Evolutionary conservation across 2,113 vertebrate genomes (phyloP).

Genomic region (Rhinopomastus cyanomelas): DNA sequence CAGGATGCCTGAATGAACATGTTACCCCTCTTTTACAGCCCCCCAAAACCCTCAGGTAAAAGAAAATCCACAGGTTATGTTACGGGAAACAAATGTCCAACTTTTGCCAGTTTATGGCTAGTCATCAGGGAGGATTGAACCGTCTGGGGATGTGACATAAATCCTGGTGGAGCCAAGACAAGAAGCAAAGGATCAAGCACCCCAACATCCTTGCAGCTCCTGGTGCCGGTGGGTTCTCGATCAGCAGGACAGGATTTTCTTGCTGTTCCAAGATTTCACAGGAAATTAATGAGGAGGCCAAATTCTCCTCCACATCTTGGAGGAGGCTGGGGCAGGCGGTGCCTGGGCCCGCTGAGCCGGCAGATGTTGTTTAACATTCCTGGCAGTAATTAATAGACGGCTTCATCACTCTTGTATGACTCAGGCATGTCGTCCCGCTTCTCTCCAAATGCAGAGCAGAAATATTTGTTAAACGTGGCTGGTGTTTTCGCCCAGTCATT

Average conservation of each 20-base stretch:
- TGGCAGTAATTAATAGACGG: slow-evolving; percentile 60
- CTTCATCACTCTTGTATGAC: slow-evolving; percentile 61
- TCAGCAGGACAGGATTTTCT: not conserved
- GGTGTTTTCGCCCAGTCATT: not conserved
- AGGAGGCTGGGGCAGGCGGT: slow-evolving; percentile 1
- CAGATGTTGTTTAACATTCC: slow-evolving; percentile 69
- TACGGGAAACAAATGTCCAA: not conserved
- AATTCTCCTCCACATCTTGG: slow-evolving; percentile 36
- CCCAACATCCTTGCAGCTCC: not conserved
- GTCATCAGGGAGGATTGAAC: not conserved
- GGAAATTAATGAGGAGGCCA: slow-evolving; percentile 48
- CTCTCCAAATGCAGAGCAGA: slow-evolving; percentile 55
- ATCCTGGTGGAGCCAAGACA: not conserved
- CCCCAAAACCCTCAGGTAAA: not conserved
- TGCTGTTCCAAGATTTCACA: not conserved
- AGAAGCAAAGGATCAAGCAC: not conserved
- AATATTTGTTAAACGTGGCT: slow-evolving; percentile 61
- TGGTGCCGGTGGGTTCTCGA: not conserved
- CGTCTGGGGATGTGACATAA: not conserved
- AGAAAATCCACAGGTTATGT: not conserved
- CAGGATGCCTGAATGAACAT: not conserved
- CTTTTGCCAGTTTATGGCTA: not conserved
- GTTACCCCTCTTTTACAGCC: not conserved
- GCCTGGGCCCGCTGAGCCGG: slow-evolving; percentile 57
- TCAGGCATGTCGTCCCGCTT: slow-evolving; percentile 48